Evolutionary conservation across 1,140 invertebrate genomes (phyloP).

Genomic region (Achatina immaculata): DNA sequence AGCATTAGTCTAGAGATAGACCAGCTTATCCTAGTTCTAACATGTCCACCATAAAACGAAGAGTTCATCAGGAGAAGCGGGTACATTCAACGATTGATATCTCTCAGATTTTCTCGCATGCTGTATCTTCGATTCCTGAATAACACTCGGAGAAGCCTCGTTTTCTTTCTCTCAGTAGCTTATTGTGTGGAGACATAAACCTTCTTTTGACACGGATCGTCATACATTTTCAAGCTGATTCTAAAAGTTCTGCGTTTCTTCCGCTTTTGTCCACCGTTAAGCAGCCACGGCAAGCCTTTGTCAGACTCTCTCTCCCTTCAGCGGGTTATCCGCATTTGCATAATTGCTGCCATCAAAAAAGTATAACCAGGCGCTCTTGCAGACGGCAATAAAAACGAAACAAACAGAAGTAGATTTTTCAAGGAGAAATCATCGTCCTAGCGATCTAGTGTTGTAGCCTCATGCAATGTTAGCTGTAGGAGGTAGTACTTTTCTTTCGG

Average conservation of each 20-base stretch:
- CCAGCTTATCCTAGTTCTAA: too few relatives aligned
- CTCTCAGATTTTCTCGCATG: not conserved
- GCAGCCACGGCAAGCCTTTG: not conserved
- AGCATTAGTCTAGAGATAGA: too few relatives aligned
- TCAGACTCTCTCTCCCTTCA: not conserved
- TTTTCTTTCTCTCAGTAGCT: not conserved
- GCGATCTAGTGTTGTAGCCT: not conserved
- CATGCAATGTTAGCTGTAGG: not conserved
- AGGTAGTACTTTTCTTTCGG: not conserved
- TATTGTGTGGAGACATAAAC: not conserved
- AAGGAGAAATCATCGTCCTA: not conserved
- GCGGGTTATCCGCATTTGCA: constrained; percentile 23
- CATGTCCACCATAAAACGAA: too few relatives aligned
- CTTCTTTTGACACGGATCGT: not conserved
- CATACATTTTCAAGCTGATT: not conserved
- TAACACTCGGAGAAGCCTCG: not conserved
- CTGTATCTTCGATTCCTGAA: not conserved
- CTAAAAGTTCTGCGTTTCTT: constrained; percentile 12
- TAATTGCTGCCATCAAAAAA: constrained; percentile 26
- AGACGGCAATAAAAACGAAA: constrained; percentile 26
- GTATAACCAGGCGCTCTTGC: constrained; percentile 17
- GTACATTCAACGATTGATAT: not conserved
- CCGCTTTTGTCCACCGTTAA: constrained; percentile 11
- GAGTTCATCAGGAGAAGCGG: not conserved
- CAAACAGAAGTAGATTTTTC: constrained; percentile 20